phyloP scores from a whole-genome alignment of 2,888 invertebrate species.

The Macropis europaea region DNA sequence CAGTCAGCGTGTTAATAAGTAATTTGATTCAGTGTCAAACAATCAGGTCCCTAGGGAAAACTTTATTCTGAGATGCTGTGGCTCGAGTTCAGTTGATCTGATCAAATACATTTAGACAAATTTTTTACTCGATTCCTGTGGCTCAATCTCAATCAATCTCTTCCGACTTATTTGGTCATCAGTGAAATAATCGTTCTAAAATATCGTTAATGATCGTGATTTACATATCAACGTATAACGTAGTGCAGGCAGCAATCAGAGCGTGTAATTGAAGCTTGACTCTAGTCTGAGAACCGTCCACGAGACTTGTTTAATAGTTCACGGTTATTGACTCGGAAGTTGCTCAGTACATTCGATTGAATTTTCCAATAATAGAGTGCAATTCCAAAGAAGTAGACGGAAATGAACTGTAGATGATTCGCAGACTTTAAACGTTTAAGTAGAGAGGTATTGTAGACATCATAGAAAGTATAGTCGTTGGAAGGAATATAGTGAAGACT shows the following conservation, averaged over 20 bases:
- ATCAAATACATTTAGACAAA: too few relatives aligned
- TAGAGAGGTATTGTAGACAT: not conserved
- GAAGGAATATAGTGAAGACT: too few relatives aligned
- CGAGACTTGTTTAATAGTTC: constrained; percentile 1
- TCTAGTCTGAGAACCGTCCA: constrained; percentile 3
- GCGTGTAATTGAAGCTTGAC: constrained; percentile 13
- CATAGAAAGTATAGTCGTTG: not conserved
- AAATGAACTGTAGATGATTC: too few relatives aligned
- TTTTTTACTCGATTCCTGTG: too few relatives aligned
- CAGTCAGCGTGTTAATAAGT: too few relatives aligned
- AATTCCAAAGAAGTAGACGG: too few relatives aligned
- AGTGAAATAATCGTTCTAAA: not conserved
- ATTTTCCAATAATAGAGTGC: not conserved
- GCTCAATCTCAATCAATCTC: too few relatives aligned
- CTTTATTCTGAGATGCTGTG: too few relatives aligned
- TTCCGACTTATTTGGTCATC: too few relatives aligned
- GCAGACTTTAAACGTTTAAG: not conserved
- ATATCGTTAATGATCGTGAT: not conserved
- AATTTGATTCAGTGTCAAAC: too few relatives aligned
- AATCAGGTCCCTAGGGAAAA: too few relatives aligned
- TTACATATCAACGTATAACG: not conserved
- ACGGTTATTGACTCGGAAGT: not conserved
- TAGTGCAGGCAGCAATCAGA: not conserved
- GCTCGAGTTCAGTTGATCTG: too few relatives aligned
- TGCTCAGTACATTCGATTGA: not conserved